phyloP scores from a whole-genome alignment of 1,140 invertebrate genomes.

The Pachypeltis micranthus region DNA sequence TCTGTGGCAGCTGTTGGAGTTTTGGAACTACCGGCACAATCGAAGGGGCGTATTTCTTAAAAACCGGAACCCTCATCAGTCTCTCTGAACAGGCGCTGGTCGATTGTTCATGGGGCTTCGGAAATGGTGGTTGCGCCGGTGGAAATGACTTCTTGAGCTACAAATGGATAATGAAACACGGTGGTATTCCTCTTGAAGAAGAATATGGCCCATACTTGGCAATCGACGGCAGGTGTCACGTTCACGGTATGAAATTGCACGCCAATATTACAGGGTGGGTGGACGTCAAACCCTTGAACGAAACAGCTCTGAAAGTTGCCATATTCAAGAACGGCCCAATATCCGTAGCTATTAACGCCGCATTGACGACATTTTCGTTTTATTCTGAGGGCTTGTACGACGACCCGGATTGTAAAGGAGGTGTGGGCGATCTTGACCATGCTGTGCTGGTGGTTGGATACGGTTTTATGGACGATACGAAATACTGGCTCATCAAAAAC shows the following conservation, averaged over 20 bases:
- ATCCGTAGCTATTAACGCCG: constrained; percentile 87
- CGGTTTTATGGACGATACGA: constrained; percentile 66
- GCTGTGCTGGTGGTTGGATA: constrained; percentile 86
- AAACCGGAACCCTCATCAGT: constrained; percentile 56
- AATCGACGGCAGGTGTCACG: constrained; percentile 84
- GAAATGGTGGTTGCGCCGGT: constrained; percentile 94
- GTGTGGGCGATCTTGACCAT: constrained; percentile 66
- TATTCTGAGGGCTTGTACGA: constrained; percentile 89
- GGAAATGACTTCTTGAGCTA: constrained; percentile 87
- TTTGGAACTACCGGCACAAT: constrained; percentile 91
- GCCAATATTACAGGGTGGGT: constrained; percentile 76
- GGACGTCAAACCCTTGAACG: constrained; percentile 68
- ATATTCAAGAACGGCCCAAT: constrained; percentile 81
- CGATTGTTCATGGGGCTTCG: constrained; percentile 91
- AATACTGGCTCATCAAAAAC: constrained; percentile 89
- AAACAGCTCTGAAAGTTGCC: constrained; percentile 70
- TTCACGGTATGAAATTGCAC: constrained; percentile 54
- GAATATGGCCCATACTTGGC: constrained; percentile 83
- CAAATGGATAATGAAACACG: constrained; percentile 83
- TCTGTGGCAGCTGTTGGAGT: constrained; percentile 94
- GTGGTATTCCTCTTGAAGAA: constrained; percentile 77
- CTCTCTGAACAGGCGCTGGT: constrained; percentile 84
- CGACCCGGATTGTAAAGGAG: constrained; percentile 68
- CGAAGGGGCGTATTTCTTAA: constrained; percentile 81
- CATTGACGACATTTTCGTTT: constrained; percentile 73